Conservation (phyloP, 2,113 vertebrate genomes). For the Elachura formosa region DNA sequence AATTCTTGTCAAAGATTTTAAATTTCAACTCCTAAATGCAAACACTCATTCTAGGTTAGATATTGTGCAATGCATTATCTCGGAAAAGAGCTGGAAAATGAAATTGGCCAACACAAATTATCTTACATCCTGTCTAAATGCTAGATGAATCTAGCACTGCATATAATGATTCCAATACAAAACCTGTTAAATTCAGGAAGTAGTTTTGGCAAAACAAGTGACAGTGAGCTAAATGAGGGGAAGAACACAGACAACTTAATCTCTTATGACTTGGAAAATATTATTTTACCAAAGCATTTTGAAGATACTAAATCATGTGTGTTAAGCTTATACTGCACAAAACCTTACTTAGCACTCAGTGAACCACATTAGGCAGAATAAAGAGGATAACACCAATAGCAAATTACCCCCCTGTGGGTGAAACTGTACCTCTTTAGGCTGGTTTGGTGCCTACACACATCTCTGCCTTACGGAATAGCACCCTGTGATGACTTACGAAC, state of each 20-base stretch:
- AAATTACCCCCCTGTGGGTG: background rate
- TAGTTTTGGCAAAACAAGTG: background rate
- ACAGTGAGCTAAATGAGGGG: background rate
- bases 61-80: background rate
- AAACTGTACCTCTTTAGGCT: background rate
- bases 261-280: background rate
- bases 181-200: background rate
- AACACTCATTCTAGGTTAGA: background rate
- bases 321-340: background rate
- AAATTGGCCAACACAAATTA: background rate
- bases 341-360: background rate
- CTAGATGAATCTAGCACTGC: background rate
- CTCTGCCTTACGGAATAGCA: background rate
- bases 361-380: background rate
- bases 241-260: background rate
- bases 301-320: background rate
- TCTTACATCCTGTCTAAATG: background rate
- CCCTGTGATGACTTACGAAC: background rate
- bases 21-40: background rate
- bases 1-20: background rate
- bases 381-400: background rate
- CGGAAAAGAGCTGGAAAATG: background rate
- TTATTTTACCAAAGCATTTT: background rate
- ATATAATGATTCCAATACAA: background rate
- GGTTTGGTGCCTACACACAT: background rate